Evolutionary conservation across 2,113 vertebrate species (phyloP), one percentile per base, ranked within the genome.

Genomic region (Pteruthius melanotis): DNA sequence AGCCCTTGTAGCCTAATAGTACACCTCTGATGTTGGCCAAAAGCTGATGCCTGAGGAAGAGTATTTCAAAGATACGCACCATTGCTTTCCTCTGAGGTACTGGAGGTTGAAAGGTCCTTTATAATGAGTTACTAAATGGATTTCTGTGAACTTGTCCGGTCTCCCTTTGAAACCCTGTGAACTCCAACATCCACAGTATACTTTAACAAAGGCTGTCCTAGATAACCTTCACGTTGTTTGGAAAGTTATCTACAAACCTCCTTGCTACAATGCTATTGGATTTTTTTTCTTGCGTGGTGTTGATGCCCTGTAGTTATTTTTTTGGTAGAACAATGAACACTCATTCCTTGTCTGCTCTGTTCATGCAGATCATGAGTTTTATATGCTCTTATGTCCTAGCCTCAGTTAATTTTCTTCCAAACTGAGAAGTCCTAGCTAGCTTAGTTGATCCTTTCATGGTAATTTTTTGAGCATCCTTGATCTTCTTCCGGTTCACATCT

Each of bases 71-170:
- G 88, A 50, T 39, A 90, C 0, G 30, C 63, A 89, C 52, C 57
- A 78, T 37, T 93, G 86, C 76, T 75, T 78, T 96, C 33, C 64
- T 86, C 72, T 83, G 79, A 81, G 30, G 37, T 86, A 61, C 0
- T 81, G 45, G 72, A 77, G 50, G 50, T 90, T 90, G 68, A 63
- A 92, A 81, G 35, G 39, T 89, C n/a, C 26, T 63, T 49, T 83
- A 60, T 95, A 92, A 90, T 89, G 89, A 96, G 89, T 94, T 96
- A 95, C 68, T 89, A 70, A 74, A 70, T 81, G 42, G 50, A 50
- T 77, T 92, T 90, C 79, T 88, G 60, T 89, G 78, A 69, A 88
- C 63, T 97, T 89, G 83, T 81, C 68, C 77, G 40, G 42, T 81
- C 47, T 93, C 61, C 17, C 64, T 71, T 94, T 87, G 86, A 94